Evolutionary conservation across 2,888 invertebrate genomes (phyloP), one percentile per base, ranked within the genome.

Genomic region (Ophion obscuratus): DNA sequence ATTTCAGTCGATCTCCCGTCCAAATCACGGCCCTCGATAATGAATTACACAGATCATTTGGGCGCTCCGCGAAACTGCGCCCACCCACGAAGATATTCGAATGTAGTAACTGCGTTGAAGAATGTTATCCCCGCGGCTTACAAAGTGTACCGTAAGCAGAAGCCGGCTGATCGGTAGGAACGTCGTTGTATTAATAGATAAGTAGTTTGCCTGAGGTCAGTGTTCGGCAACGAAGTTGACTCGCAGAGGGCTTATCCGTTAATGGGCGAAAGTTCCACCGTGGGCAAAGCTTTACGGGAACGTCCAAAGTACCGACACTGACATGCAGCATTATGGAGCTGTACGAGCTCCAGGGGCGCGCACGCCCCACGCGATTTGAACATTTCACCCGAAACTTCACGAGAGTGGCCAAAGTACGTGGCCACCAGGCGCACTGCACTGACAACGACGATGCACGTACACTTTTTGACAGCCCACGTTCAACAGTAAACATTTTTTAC

Each of bases 261-360:
- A 86, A 86, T 86, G 83, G 86, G 75, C 27, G 68, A 71, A 81
- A 89, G 88, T 90, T 90, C 88, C 86, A 90, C 89, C 53, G 53
- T 88, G 87, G 84, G 70, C 73, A 64, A 70, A 82, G 87, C 86
- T 90, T 89, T 89, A 84, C 78, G 81, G 78, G 74, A 75, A 11
- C 74, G 73, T 57, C 62, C 27, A 73, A 84, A 86, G 73, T 81
- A 84, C 86, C 74, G 84, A 84, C 75, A 84, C 86, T 81, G 76
- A 81, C 62, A 73, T 36, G 66, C 31, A 68, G 81, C 61, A 81
- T 84, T 81, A 81, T 68, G 74, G 47, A 81, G 59, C 83, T 67
- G 66, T 67, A 76, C 61, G 70, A 14, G 27, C 73, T 61, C 64
- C 31, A 53, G 57, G 17, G 61, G 47, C 62, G 64, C 61, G 74